These are phyloP conservation scores for Trissolcus basalis DNA, from an alignment of 1,140 invertebrate genomes.

Conservation along the genomic window DNA sequence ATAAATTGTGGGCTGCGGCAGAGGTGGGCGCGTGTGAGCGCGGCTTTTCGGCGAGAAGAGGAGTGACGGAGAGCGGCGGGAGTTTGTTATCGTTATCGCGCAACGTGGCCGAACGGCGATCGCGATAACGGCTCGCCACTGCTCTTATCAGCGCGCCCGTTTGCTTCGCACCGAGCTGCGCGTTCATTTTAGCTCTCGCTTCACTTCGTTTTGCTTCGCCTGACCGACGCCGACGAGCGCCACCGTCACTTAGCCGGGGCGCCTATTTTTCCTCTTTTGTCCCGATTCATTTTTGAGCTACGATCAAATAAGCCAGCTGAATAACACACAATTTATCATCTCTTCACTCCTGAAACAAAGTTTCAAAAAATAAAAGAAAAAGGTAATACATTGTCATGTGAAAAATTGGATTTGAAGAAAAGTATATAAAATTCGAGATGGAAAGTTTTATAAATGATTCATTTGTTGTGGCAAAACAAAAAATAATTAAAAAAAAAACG, in stretches of 20 bases:
- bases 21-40: constrained; percentile 57
- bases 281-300: constrained; percentile 22
- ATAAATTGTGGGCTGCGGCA: constrained; percentile 49
- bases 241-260: constrained; percentile 61
- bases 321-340: constrained; percentile 8
- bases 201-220: constrained; percentile 64
- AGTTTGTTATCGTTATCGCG: constrained; percentile 77
- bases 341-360: constrained; percentile 1
- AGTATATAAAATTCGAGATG: too few species aligned
- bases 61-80: constrained; percentile 39
- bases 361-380: background rate
- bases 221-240: constrained; percentile 57
- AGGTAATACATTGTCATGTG: too few species aligned
- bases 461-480: too few species aligned
- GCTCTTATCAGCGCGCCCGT: constrained; percentile 68
- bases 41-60: constrained; percentile 44
- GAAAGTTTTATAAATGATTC: too few species aligned
- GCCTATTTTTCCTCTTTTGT: constrained; percentile 31
- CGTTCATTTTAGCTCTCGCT: constrained; percentile 61
- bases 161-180: constrained; percentile 65
- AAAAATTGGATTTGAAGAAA: too few species aligned
- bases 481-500: too few species aligned
- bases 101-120: constrained; percentile 74
- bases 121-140: constrained; percentile 73
- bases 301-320: constrained; percentile 11